Evolutionary conservation across 2,113 vertebrate species (phyloP), one percentile per base, ranked within the genome.

Genomic region (Tenrec ecaudatus): DNA sequence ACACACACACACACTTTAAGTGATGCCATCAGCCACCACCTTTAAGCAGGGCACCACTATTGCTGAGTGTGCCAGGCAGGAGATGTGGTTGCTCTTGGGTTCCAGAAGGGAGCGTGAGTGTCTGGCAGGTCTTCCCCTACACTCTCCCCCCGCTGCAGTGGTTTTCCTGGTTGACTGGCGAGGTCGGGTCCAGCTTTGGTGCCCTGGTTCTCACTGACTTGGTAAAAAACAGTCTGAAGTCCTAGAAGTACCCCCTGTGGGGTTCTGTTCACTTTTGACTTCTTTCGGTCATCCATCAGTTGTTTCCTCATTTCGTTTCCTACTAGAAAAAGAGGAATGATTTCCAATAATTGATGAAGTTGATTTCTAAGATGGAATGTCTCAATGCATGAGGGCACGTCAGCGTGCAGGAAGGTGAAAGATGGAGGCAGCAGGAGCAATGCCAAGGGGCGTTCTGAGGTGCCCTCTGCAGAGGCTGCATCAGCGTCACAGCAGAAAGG

Each of bases 221-320:
- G 62, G 25, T 22, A 27, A 25, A 27, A 25, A 29, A 2, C 29
- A 31, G 66, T 31, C 20, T 4, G 17, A 68, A 31, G 11, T 16
- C 29, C 66, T 68, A 8, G 66, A 23, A 23, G 17, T 62, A 22
- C 22, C 22, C 22, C 2, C 22, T 62, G 12, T 68, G 7, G 6
- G 31, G 29, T 68, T 66, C 25, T 60, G 62, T 16, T 60, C 85
- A 60, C 40, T 60, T 84, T 94, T 62, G 90, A 86, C 96, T 95
- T 96, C 69, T 95, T 29, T 14, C 95, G 62, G 43, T 79, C 69
- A 77, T 53, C 27, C 33, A 92, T 92, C 87, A 81, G 2, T 91
- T 95, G 87, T 89, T 93, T 90, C 95, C 76, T 94, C n/a, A 85
- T 97, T 95, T 97, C 91, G 22, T 62, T 95, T 94, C 76, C 58